phyloP scores from a whole-genome alignment of 2,113 vertebrate species.

The Propithecus coquereli region DNA sequence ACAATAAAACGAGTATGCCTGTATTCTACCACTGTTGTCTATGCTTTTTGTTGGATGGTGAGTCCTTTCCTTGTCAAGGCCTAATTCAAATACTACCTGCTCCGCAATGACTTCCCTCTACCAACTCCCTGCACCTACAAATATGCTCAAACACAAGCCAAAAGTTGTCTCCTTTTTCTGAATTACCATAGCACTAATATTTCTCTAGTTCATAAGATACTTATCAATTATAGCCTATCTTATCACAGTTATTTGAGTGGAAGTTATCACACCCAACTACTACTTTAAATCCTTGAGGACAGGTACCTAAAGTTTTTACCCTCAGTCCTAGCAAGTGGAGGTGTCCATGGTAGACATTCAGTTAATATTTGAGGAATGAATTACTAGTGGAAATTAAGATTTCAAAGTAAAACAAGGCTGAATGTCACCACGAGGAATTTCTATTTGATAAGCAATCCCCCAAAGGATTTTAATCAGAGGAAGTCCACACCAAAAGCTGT shows the following conservation, averaged over 20 bases:
- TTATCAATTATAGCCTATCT: background rate
- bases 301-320: background rate
- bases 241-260: background rate
- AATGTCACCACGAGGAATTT: background rate
- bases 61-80: background rate
- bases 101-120: background rate
- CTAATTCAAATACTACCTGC: background rate
- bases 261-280: background rate
- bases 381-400: background rate
- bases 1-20: background rate
- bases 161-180: background rate
- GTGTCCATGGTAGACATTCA: background rate
- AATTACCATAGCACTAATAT: background rate
- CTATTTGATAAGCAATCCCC: background rate
- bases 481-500: background rate
- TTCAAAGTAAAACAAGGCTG: background rate
- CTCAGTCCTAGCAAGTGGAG: background rate
- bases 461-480: background rate
- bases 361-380: background rate
- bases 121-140: background rate
- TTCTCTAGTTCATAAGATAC: background rate
- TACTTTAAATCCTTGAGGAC: background rate
- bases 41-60: background rate
- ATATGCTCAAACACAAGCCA: background rate
- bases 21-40: background rate